phyloP scores from a whole-genome alignment of 1,140 invertebrate genomes.

The Drosophila burlai region DNA sequence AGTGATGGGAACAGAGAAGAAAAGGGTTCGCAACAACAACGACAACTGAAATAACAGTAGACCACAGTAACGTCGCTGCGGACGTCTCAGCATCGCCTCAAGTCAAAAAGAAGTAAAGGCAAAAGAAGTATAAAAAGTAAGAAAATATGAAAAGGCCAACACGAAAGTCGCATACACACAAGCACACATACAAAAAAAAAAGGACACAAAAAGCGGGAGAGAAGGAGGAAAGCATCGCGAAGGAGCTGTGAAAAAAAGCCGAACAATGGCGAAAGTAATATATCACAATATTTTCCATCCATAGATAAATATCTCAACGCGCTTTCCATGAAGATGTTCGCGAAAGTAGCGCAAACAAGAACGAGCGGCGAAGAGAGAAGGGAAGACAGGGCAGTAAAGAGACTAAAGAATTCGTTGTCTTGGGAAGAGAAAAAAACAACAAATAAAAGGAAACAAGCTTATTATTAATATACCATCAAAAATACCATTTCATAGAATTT shows the following conservation, averaged over 20 bases:
- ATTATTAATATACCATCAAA: neutral
- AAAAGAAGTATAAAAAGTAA: constrained; percentile 24
- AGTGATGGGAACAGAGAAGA: constrained; percentile 15
- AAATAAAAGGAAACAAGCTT: neutral
- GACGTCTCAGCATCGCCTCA: constrained; percentile 19
- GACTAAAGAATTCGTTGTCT: neutral
- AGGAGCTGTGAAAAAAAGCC: constrained; percentile 14
- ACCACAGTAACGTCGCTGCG: constrained; percentile 16
- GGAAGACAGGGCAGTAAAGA: neutral
- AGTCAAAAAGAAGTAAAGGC: constrained; percentile 22
- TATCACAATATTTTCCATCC: constrained; percentile 43
- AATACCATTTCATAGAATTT: neutral
- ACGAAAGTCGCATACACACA: constrained; percentile 53
- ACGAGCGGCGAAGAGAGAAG: neutral
- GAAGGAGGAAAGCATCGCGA: constrained; percentile 9
- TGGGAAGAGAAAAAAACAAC: neutral
- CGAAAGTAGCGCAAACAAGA: constrained; percentile 14
- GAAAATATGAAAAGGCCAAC: constrained; percentile 18
- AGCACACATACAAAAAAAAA: constrained; percentile 31
- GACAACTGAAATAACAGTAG: constrained; percentile 17
- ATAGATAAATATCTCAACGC: constrained; percentile 43
- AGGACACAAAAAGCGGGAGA: constrained; percentile 24
- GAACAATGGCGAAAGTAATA: constrained; percentile 36
- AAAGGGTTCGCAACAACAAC: constrained; percentile 17
- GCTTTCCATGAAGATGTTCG: constrained; percentile 37